Base-by-base conservation (phyloP, 2,888 invertebrate genomes). In the Galerucella nymphaeae region DNA sequence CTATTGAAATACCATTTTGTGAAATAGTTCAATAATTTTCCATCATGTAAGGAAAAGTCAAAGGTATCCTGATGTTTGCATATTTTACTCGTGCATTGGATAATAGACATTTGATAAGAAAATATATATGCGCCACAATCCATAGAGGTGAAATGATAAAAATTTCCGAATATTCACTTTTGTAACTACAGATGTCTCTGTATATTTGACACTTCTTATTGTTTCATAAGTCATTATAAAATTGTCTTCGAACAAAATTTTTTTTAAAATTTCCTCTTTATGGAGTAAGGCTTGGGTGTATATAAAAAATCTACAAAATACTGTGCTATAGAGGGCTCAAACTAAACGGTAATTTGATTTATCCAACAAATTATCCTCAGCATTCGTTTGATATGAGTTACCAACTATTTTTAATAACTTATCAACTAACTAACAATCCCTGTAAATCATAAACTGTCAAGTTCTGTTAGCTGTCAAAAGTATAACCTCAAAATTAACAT, bases 321-420 rank as follows among this genome's bases (percentile, higher is more conserved):
- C 50, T 57, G 70, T 70, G 64, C 57, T 70, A 57, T 45, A 70
- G 63, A 57, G 70, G 63, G 70, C 20, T 57, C 55, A 55, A 62
- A 69, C 55, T 20, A 58, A 16, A 61, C 11, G 53, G 20, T 13
- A 66, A 23, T 66, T 48, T 62, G 18, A 16, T 23, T 20, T 18
- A 63, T 58, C 14, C 45, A 48, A 63, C 63, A 42, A 63, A 23
- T 23, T 23, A 23, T 23, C 23, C 18, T 30, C 5, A 18, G 38
- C 16, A 30, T 62, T 38, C 20, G 16, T 62, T 30, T 23, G 23
- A 30, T 59, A 30, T 53, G n/a, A 57, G 16, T 16, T 13, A 18
- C 57, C 5, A n/a, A 58, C 58, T 58, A 58, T 20, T 58, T 58
- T 58, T 23, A 20, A 30, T 58, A 23, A 30, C 58, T 23, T 30